A percentile compares a stretch with the other conserved stretches of the same genome.
These are phyloP conservation scores for Nipponia nippon DNA, from an alignment of 2,113 vertebrate species.

Conservation along the genomic window DNA sequence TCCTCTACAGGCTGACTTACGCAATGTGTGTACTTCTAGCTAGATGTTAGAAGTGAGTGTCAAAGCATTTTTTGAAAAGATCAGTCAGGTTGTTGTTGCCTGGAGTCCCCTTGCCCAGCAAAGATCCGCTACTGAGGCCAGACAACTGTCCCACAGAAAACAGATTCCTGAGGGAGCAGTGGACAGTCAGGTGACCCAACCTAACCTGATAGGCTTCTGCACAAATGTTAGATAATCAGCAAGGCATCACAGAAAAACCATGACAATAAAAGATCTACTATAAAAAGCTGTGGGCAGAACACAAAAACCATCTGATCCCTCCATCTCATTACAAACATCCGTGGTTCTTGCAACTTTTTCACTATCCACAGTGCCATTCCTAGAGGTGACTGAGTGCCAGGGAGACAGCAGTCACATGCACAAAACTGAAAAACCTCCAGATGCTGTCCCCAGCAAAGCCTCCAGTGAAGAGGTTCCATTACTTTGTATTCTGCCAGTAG, in stretches of 20 bases:
- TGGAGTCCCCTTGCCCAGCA: not conserved
- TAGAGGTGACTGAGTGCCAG: not conserved
- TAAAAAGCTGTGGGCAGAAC: not conserved
- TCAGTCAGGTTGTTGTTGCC: not conserved
- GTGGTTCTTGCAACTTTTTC: not conserved
- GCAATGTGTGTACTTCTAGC: not conserved
- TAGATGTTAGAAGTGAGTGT: not conserved
- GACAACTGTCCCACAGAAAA: not conserved
- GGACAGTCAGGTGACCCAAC: not conserved
- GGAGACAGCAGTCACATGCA: not conserved
- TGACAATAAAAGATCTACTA: not conserved
- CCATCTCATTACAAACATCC: not conserved
- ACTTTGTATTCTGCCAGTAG: slow-evolving; percentile 89
- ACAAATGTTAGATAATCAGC: not conserved
- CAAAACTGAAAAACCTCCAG: not conserved
- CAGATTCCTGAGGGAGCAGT: not conserved
- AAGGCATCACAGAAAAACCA: not conserved
- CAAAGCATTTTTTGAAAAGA: not conserved
- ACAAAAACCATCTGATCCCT: not conserved
- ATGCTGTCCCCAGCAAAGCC: not conserved
- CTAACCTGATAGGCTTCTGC: not conserved
- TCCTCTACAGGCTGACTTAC: not conserved
- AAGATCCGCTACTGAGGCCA: not conserved
- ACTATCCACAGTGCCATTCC: not conserved
- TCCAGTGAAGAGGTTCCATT: not conserved